Base-by-base conservation (phyloP, 23 tunicate species). In the Styela clava region DNA sequence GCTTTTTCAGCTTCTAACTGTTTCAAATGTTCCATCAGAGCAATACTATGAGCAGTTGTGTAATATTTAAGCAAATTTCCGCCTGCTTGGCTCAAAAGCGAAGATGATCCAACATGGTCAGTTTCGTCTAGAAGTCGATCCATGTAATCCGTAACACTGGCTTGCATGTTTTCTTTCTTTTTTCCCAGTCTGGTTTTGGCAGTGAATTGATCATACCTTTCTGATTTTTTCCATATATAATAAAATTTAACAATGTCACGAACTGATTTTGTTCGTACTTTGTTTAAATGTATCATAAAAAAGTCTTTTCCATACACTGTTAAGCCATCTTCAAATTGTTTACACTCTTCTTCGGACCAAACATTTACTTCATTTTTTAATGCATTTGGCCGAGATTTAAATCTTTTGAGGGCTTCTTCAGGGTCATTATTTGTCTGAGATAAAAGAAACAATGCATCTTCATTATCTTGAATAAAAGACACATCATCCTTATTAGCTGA, bases 131-230 rank as follows among this genome's bases (percentile, higher is more conserved):
- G 74, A 24, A 91, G 62, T 71, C 91, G 68, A 33, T 91, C 97
- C 97, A 91, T 91, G 83, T 91, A 91, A 68, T 91, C 97, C 88
- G 91, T 91, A 3, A 91, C 91, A 1, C 97, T 85, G 16, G 91
- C 89, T 36, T 83, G 88, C 62, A 83, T 23, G 18, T 61, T 79
- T 28, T 91, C 91, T 74, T 91, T 91, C 72, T 80, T 89, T 79
- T 86, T 86, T 1, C 97, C 91, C 28, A 91, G 85, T 71, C 97
- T 72, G 12, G 97, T 91, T 64, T 91, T 91, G 18, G 97, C 84
- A 78, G 69, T 91, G 69, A 91, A 91, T 33, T 85, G 81, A 63
- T 86, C 97, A 68, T 83, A 91, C 25, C 90, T 77, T 52, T 86
- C 91, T 16, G 88, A 62, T 36, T 91, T 91, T 68, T 91, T 91